These are phyloP conservation scores for Chionodraco myersi DNA, from an alignment of 2,113 vertebrate species.

Conservation along the genomic window DNA sequence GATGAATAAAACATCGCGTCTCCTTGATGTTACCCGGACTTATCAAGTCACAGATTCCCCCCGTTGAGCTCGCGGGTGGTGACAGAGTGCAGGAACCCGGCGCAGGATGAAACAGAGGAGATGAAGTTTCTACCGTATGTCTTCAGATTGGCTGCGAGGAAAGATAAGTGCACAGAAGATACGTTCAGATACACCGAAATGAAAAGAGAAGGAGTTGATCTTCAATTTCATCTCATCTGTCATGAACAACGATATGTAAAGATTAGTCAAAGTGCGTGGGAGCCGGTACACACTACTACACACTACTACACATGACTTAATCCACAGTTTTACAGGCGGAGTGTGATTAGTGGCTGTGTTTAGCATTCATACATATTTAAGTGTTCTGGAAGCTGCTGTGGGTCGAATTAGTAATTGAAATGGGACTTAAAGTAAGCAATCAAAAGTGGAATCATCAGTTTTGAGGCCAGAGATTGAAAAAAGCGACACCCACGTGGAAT, in stretches of 20 bases:
- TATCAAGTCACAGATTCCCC: slow-evolving; percentile 80
- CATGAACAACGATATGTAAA: slow-evolving; percentile 29
- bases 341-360: slow-evolving; percentile 35
- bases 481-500: slow-evolving; percentile 18
- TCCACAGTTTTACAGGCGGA: slow-evolving; percentile 38
- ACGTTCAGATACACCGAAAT: slow-evolving; percentile 44
- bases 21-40: slow-evolving; percentile 83
- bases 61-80: slow-evolving; percentile 66
- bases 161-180: slow-evolving; percentile 51
- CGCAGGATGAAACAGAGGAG: slow-evolving; percentile 61
- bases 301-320: slow-evolving; percentile 40
- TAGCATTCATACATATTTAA: slow-evolving; percentile 48
- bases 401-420: slow-evolving; percentile 56
- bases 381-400: slow-evolving; percentile 20
- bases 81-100: slow-evolving; percentile 64
- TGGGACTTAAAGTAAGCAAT: slow-evolving; percentile 49
- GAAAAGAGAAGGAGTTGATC: slow-evolving; percentile 36
- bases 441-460: slow-evolving; percentile 30
- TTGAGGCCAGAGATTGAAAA: slow-evolving; percentile 1
- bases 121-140: slow-evolving; percentile 65
- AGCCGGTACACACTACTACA: slow-evolving; percentile 17
- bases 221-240: slow-evolving; percentile 50
- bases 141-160: slow-evolving; percentile 52
- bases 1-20: slow-evolving; percentile 85
- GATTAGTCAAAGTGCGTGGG: slow-evolving; percentile 40